Base-by-base conservation (phyloP, 2,113 vertebrate genomes). In the Paramormyrops kingsleyae region DNA sequence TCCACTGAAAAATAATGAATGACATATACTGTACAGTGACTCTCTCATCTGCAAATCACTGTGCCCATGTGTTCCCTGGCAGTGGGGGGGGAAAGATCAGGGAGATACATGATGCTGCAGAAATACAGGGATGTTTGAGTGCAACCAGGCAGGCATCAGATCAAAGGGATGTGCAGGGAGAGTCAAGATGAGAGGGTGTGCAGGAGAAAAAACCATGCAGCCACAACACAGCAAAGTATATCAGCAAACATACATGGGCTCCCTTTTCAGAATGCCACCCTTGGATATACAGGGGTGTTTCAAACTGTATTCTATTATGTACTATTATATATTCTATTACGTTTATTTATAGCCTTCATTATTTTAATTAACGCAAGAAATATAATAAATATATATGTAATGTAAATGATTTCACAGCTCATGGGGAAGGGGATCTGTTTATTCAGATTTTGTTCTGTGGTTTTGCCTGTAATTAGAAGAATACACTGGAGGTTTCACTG, bases 151-250 rank as follows among this genome's bases (percentile, higher is more conserved):
- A 21, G 83, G 47, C 87, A 85, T 89, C 84, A 90, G 90, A 92
- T 92, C 47, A 70, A 87, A 80, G 87, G 91, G 87, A 93, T 83
- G 89, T 35, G 89, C 44, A 52, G 70, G 89, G 90, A 87, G 56
- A 89, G 39, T 89, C 44, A 90, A 90, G 53, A 83, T 83, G 90
- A 77, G 88, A n/a, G 2, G 47, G 77, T 88, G 49, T 50, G 87
- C 88, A 80, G 80, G 12, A 87, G 52, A 66, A 91, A 89, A 66
- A 56, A 87, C 85, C 90, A 91, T 87, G 83, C 91, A 91, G 92
- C 66, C 59, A 4, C 90, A 91, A 35, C 90, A 87, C 31, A 42
- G 46, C 52, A 74, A 4, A 53, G 70, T 39, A 39, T 39, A 35
- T 80, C 74, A 80, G 39, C 35, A 80, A 80, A 80, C 15, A 1